phyloP scores from a whole-genome alignment of 2,888 invertebrate genomes.

The Acleris laterana region DNA sequence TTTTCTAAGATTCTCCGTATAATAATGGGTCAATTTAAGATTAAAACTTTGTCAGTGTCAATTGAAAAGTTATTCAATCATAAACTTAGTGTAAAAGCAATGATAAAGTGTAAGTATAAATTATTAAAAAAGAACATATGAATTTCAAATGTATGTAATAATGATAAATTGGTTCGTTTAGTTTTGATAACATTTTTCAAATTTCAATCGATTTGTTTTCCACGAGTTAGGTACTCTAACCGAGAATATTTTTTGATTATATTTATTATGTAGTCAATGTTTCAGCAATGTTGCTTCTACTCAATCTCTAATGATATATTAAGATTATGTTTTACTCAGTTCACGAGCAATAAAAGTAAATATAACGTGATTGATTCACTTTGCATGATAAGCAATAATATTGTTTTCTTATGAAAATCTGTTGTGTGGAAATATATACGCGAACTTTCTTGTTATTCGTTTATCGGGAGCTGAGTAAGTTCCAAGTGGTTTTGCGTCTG shows the following conservation, averaged over 20 bases:
- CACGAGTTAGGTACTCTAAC: too few relatives aligned
- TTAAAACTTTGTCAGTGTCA: too few relatives aligned
- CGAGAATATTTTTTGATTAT: too few relatives aligned
- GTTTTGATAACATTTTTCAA: background rate
- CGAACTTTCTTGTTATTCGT: constrained; percentile 8
- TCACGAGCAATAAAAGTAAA: constrained; percentile 22
- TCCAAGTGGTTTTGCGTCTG: background rate
- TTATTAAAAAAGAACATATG: too few relatives aligned
- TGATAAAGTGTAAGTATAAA: too few relatives aligned
- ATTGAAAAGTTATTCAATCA: too few relatives aligned
- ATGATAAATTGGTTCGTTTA: background rate
- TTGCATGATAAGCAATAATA: constrained; percentile 34
- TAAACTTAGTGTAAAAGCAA: too few relatives aligned
- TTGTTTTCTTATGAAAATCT: constrained; percentile 28
- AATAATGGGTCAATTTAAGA: too few relatives aligned
- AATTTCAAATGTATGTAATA: too few relatives aligned
- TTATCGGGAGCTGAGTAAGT: constrained; percentile 10
- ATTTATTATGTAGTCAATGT: background rate
- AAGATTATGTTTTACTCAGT: constrained; percentile 5
- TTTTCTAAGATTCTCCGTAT: too few relatives aligned
- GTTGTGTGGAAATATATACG: constrained; percentile 18
- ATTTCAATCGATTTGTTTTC: background rate
- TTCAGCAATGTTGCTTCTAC: background rate
- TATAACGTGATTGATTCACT: constrained; percentile 31
- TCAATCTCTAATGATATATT: background rate